Percentiles rank a stretch among this genome's conserved stretches.
phyloP scores from a whole-genome alignment of 1,140 invertebrate genomes.

The Magallana ariakensis region DNA sequence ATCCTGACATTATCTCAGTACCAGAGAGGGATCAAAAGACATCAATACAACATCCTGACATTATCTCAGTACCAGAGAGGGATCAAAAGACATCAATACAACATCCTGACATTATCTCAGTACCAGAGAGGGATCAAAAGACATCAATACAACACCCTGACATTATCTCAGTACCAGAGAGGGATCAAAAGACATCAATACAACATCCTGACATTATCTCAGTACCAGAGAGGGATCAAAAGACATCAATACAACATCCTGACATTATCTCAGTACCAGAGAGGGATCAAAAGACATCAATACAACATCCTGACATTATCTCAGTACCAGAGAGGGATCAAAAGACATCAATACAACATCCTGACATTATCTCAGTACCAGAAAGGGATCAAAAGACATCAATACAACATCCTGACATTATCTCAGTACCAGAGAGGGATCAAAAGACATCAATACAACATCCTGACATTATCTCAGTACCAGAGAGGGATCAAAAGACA shows the following conservation, averaged over 20 bases:
- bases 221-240: conserved; percentile 31
- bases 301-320: not conserved
- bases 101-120: too few species aligned
- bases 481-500: conserved; percentile 5
- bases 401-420: not conserved
- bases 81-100: not conserved
- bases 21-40: conserved; percentile 23
- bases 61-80: too few species aligned
- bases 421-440: too few species aligned
- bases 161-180: too few species aligned
- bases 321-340: too few species aligned
- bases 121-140: conserved; percentile 26
- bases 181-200: not conserved
- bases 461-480: too few species aligned
- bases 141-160: not conserved
- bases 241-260: not conserved
- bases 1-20: too few species aligned
- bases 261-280: too few species aligned
- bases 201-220: too few species aligned
- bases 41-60: not conserved
- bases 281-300: not conserved
- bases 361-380: too few species aligned
- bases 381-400: not conserved
- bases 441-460: not conserved
- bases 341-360: not conserved